A percentile compares a stretch with the other conserved stretches of the same genome.
phyloP scores from a whole-genome alignment of 1,140 invertebrate species.

The Trialeurodes vaporariorum region DNA sequence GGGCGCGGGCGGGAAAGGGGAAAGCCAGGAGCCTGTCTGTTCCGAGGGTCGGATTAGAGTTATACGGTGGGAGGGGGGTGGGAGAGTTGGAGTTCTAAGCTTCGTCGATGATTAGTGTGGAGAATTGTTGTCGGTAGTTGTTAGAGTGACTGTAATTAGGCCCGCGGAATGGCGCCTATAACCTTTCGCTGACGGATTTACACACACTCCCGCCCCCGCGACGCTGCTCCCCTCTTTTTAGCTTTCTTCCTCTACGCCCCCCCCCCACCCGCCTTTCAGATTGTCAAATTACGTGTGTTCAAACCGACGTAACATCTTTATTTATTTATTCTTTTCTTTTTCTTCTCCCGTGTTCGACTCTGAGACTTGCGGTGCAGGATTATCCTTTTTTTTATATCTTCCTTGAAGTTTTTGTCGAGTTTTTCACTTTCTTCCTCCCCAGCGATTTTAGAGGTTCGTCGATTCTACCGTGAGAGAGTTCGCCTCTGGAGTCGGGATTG shows the following conservation, averaged over 20 bases:
- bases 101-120: neutral
- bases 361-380: no score
- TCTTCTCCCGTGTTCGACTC: no score
- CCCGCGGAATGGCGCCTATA: neutral
- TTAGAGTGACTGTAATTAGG: neutral
- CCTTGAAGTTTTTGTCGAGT: no score
- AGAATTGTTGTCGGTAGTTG: neutral
- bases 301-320: neutral
- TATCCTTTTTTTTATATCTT: no score
- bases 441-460: no score
- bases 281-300: slow-evolving; percentile 2
- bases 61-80: neutral
- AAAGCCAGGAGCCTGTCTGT: no score
- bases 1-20: no score
- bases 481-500: no score
- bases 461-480: no score
- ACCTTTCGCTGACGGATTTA: slow-evolving; percentile 16
- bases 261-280: neutral
- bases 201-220: slow-evolving; percentile 28
- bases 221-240: slow-evolving; percentile 25
- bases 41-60: no score
- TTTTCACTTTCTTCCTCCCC: no score
- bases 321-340: neutral
- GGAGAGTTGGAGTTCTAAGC: neutral
- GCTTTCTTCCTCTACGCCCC: slow-evolving; percentile 14